A percentile compares a stretch with the other conserved stretches of the same genome.
Evolutionary conservation across 2,113 vertebrate species (phyloP).

Genomic region (Cheirogaleus medius): DNA sequence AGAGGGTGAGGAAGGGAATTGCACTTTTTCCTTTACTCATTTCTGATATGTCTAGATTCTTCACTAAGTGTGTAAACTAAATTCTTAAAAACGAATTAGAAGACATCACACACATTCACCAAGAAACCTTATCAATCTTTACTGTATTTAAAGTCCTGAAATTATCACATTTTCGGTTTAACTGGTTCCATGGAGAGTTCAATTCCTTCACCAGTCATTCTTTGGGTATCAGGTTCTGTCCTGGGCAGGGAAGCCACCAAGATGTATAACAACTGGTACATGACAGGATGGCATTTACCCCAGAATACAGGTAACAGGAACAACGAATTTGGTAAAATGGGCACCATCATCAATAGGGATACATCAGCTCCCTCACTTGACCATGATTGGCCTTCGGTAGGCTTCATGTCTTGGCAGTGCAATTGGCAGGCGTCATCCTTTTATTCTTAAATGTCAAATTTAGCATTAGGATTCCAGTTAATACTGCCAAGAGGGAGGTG

Average conservation of each 20-base stretch:
- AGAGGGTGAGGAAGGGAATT: neutral
- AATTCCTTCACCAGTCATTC: conserved; percentile 14
- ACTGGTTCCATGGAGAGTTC: neutral
- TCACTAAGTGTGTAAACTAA: neutral
- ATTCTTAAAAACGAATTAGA: neutral
- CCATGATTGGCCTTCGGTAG: neutral
- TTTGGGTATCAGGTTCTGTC: neutral
- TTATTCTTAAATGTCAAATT: conserved; percentile 48
- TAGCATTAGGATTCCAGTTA: conserved; percentile 27
- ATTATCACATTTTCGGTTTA: neutral
- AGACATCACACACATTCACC: neutral
- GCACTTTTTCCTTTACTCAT: neutral
- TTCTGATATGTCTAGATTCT: conserved; percentile 27
- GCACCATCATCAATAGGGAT: neutral
- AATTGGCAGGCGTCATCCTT: neutral
- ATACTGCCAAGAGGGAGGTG: neutral
- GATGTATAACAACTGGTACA: neutral
- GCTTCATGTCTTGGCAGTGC: conserved; percentile 22
- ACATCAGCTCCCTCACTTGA: neutral
- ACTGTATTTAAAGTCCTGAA: conserved; percentile 25
- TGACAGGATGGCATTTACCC: neutral
- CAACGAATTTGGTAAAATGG: neutral
- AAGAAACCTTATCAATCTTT: conserved; percentile 9
- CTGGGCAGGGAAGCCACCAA: neutral
- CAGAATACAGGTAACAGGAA: neutral